A percentile compares a stretch with the other conserved stretches of the same genome.
Evolutionary conservation across 2,888 invertebrate species (phyloP).

Genomic region (Eledona agricola): DNA sequence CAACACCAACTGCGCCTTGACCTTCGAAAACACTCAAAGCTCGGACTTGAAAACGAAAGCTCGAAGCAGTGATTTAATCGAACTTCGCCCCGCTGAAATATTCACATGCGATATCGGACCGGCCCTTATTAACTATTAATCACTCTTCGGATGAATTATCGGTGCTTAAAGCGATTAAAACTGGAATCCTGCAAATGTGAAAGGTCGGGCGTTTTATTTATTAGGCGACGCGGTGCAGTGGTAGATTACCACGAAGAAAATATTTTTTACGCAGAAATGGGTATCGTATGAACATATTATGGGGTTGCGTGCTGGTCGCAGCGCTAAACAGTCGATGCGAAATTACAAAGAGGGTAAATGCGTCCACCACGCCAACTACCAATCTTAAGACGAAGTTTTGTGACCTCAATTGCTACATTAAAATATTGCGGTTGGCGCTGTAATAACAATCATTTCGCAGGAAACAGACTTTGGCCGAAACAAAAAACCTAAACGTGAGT

Average conservation of each 20-base stretch:
- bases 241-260: constrained; percentile 6
- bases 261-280: constrained; percentile 21
- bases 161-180: background rate
- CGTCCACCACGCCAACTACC: constrained; percentile 35
- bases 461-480: background rate
- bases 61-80: constrained; percentile 40
- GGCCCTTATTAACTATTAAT: constrained; percentile 13
- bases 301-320: constrained; percentile 29
- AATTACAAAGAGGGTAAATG: constrained; percentile 34
- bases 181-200: too few species aligned
- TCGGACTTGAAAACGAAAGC: constrained; percentile 44
- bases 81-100: constrained; percentile 40
- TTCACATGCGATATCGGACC: constrained; percentile 36
- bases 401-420: constrained; percentile 34
- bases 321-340: constrained; percentile 35
- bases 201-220: constrained; percentile 13
- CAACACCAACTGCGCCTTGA: constrained; percentile 37
- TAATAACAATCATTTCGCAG: constrained; percentile 8
- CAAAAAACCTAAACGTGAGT: too few species aligned
- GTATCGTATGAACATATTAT: constrained; percentile 16
- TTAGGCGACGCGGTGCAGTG: constrained; percentile 2
- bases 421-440: constrained; percentile 11
- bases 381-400: constrained; percentile 32
- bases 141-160: constrained; percentile 12
- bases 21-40: constrained; percentile 38